These are phyloP conservation scores for Uropsilus gracilis DNA, from an alignment of 2,113 vertebrate species.

Conservation along the genomic window DNA sequence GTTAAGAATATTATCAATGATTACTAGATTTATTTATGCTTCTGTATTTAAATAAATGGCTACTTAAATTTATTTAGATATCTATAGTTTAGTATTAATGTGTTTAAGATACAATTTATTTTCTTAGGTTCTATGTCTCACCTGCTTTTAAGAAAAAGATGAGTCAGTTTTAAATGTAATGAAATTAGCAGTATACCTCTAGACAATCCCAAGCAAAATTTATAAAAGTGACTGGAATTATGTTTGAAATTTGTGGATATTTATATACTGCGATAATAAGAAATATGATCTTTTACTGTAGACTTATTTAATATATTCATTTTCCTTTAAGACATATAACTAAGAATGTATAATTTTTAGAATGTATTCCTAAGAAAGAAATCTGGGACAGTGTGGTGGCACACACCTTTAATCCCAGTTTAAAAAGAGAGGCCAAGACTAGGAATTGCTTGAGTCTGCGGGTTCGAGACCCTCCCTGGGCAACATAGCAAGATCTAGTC, in stretches of 20 bases:
- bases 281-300: conserved; percentile 15
- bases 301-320: not conserved
- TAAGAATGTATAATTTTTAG: conserved; percentile 34
- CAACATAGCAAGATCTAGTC: too few species aligned
- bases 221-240: conserved; percentile 41
- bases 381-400: too few species aligned
- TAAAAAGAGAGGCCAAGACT: too few species aligned
- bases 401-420: too few species aligned
- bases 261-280: not conserved
- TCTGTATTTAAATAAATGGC: not conserved
- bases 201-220: not conserved
- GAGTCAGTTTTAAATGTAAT: conserved; percentile 31
- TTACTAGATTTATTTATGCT: conserved; percentile 32
- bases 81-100: conserved; percentile 3
- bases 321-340: conserved; percentile 44
- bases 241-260: not conserved
- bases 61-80: not conserved
- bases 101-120: not conserved
- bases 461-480: too few species aligned
- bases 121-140: conserved; percentile 30
- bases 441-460: too few species aligned
- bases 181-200: not conserved
- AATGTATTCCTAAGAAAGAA: not conserved
- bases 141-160: conserved; percentile 44
- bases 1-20: not conserved